Evolutionary conservation across 2,113 vertebrate species (phyloP), one percentile per base, ranked within the genome.

Genomic region (Datnioides undecimradiatus): DNA sequence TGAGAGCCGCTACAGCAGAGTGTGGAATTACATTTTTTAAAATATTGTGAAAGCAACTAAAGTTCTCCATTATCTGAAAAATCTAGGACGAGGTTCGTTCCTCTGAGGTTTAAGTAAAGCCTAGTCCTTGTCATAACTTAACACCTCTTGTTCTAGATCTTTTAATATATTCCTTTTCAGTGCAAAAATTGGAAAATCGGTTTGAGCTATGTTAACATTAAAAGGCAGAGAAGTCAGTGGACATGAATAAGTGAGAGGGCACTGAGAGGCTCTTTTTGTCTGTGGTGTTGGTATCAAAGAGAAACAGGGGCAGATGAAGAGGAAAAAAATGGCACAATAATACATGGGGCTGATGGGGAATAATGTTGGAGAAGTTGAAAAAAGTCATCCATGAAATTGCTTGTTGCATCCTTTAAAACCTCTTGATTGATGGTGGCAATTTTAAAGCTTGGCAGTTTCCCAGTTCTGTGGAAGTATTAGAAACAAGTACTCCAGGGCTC

Each of bases 341-440:
- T 60, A 72, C 71, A 82, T 8, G 68, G 27, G 75, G 11, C 73
- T 89, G 89, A 86, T 91, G 55, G 75, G 84, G 73, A 93, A 91
- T 90, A 17, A 72, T 92, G 78, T 75, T 84, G 83, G 76, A 81
- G 76, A 90, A 86, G 87, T 93, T 88, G 79, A 55, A 86, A 90
- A 92, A 91, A 90, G 73, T 77, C 89, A 91, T 88, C 80, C 84
- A 87, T 77, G 87, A 89, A 90, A 83, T 92, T 94, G 90, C 88
- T 83, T 84, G 76, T 91, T 93, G 80, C 73, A 88, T 94, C 87
- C 82, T 88, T 87, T 87, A 92, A 59, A 88, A 86, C 82, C 71
- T 84, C 76, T 90, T 93, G 84, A 93, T 93, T 90, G 84, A 93
- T 94, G 92, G 81, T 90, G 90, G 88, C 92, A 94, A 94, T 94